Conservation (phyloP, 1,140 invertebrate genomes). For the Atta cephalotes region DNA sequence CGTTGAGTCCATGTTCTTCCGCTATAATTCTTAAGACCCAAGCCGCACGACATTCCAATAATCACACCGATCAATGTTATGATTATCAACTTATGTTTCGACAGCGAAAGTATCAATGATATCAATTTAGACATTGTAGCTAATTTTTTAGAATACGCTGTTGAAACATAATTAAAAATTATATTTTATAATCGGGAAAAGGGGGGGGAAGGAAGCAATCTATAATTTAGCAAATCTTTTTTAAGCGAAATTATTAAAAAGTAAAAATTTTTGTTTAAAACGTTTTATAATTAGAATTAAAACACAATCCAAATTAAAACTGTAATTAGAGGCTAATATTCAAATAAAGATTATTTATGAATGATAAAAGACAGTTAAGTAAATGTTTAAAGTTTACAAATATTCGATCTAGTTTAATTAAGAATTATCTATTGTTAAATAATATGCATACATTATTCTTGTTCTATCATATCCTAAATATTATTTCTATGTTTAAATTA, state of each 20-base stretch:
- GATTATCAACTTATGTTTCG: slow-evolving; percentile 68
- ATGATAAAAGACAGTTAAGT: not conserved
- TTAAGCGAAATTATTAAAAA: not conserved
- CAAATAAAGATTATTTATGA: not conserved
- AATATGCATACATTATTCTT: too few relatives aligned
- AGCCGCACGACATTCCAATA: slow-evolving; percentile 69
- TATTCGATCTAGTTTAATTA: too few relatives aligned
- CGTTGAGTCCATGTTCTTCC: slow-evolving; percentile 79
- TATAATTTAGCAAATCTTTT: slow-evolving; percentile 13
- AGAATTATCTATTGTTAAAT: too few relatives aligned
- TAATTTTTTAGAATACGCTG: slow-evolving; percentile 10
- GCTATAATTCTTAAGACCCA: slow-evolving; percentile 72
- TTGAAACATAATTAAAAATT: not conserved
- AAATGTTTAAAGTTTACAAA: too few relatives aligned
- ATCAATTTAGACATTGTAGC: slow-evolving; percentile 41
- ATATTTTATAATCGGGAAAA: too few relatives aligned
- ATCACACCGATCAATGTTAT: slow-evolving; percentile 65
- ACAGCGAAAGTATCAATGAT: not conserved
- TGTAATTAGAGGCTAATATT: not conserved
- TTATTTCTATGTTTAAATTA: not conserved
- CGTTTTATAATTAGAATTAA: not conserved
- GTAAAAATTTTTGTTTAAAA: too few relatives aligned
- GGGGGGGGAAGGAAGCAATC: not conserved
- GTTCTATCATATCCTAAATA: too few relatives aligned
- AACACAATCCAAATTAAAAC: not conserved